Conservation (phyloP, 2,888 invertebrate species). For the Monopis laevigella region DNA sequence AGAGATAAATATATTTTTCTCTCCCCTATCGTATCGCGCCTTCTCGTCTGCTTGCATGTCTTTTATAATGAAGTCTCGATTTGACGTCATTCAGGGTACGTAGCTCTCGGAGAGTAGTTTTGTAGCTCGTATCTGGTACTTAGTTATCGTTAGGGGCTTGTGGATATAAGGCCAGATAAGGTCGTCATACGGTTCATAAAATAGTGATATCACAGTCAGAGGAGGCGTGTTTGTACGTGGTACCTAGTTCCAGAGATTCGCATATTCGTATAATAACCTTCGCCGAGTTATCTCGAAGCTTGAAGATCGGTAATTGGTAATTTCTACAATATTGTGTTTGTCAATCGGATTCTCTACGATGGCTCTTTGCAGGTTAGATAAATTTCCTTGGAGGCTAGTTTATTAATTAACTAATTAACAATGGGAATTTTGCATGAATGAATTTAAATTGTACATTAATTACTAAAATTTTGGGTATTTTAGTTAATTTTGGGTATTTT, state of each 20-base stretch:
- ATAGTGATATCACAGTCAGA: conserved; percentile 43
- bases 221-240: conserved; percentile 53
- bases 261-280: too few relatives aligned
- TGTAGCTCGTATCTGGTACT: conserved; percentile 52
- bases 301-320: conserved; percentile 11
- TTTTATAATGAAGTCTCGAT: conserved; percentile 39
- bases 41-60: conserved; percentile 48
- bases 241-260: conserved; percentile 2
- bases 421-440: too few relatives aligned
- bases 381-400: too few relatives aligned
- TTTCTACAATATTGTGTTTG: neutral
- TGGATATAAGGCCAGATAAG: conserved; percentile 50
- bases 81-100: conserved; percentile 64
- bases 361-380: conserved; percentile 12
- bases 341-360: conserved; percentile 1
- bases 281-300: too few relatives aligned
- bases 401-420: too few relatives aligned
- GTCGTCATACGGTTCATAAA: conserved; percentile 2
- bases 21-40: conserved; percentile 38
- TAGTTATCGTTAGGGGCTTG: conserved; percentile 42
- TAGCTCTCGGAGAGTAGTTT: conserved; percentile 62
- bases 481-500: too few relatives aligned
- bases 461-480: too few relatives aligned
- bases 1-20: conserved; percentile 40
- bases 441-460: too few relatives aligned